Evolutionary conservation across 2,888 invertebrate genomes (phyloP).

Genomic region (Erynnis tages): DNA sequence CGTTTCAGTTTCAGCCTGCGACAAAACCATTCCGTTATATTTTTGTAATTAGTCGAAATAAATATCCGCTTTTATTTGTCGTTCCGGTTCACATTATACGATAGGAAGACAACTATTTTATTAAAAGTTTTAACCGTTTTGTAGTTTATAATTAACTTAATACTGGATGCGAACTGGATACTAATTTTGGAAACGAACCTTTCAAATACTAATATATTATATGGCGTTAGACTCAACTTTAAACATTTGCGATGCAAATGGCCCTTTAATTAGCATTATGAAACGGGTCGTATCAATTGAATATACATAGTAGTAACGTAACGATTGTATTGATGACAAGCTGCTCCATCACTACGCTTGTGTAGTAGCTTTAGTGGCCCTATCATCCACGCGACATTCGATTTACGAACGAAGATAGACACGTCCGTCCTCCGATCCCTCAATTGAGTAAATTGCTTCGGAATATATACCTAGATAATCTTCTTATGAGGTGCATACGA

Average conservation of each 20-base stretch:
- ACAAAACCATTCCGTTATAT: conserved; percentile 4
- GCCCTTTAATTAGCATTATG: conserved; percentile 30
- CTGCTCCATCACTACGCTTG: conserved; percentile 13
- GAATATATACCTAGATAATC: conserved; percentile 28
- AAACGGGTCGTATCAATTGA: conserved; percentile 36
- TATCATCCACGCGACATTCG: conserved; percentile 25
- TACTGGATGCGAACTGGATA: too few species aligned
- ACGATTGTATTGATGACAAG: conserved; percentile 26
- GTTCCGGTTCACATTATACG: not conserved
- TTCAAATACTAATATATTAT: too few species aligned
- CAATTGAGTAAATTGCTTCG: conserved; percentile 47
- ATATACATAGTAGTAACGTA: conserved; percentile 33
- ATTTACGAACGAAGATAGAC: conserved; percentile 39
- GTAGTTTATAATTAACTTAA: too few species aligned
- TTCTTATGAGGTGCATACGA: conserved; percentile 12
- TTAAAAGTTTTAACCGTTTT: too few species aligned
- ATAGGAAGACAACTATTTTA: too few species aligned
- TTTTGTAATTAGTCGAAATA: not conserved
- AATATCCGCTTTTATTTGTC: not conserved
- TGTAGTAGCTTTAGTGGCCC: conserved; percentile 8
- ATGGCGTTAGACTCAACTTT: not conserved
- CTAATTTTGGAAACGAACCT: too few species aligned
- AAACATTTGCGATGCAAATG: conserved; percentile 21
- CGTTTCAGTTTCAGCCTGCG: conserved; percentile 29
- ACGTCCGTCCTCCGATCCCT: conserved; percentile 46